These are phyloP conservation scores for Hirtodrosophila alboralis DNA, from an alignment of 2,888 invertebrate genomes.

Conservation along the genomic window DNA sequence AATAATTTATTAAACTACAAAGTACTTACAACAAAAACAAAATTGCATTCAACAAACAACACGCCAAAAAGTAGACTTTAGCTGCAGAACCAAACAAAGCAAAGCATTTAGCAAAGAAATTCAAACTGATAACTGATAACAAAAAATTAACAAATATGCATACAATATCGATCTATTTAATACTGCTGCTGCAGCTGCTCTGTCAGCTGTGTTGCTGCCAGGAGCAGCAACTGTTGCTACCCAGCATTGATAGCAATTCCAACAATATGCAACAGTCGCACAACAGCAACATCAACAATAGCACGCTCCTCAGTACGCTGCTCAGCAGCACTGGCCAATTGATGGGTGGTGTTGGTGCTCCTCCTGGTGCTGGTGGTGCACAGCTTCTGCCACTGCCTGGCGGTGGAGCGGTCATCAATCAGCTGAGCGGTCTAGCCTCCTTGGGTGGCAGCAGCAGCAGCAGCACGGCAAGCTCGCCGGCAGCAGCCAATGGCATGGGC, in stretches of 20 bases:
- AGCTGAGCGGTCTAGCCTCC: conserved; percentile 36
- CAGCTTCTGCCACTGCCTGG: conserved; percentile 13
- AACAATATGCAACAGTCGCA: conserved; percentile 38
- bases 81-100: conserved; percentile 33
- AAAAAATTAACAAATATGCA: conserved; percentile 36
- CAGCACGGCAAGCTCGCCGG: conserved; percentile 34
- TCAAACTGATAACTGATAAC: conserved; percentile 6
- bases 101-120: conserved; percentile 41
- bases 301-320: conserved; percentile 72
- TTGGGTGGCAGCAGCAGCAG: conserved; percentile 39
- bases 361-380: conserved; percentile 7
- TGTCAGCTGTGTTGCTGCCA: conserved; percentile 50
- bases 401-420: conserved; percentile 48
- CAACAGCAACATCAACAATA: conserved; percentile 50
- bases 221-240: conserved; percentile 57
- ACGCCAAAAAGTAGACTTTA: conserved; percentile 78
- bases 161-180: conserved; percentile 32
- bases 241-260: conserved; percentile 45
- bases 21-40: conserved; percentile 59
- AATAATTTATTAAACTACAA: conserved; percentile 73
- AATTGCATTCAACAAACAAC: conserved; percentile 36
- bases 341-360: conserved; percentile 16
- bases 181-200: conserved; percentile 51
- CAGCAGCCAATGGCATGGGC: conserved; percentile 15
- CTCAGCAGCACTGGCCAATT: conserved; percentile 32